Evolutionary conservation across 2,888 invertebrate species (phyloP), one percentile per base, ranked within the genome.

Genomic region (Exephanes ischioxanthus): DNA sequence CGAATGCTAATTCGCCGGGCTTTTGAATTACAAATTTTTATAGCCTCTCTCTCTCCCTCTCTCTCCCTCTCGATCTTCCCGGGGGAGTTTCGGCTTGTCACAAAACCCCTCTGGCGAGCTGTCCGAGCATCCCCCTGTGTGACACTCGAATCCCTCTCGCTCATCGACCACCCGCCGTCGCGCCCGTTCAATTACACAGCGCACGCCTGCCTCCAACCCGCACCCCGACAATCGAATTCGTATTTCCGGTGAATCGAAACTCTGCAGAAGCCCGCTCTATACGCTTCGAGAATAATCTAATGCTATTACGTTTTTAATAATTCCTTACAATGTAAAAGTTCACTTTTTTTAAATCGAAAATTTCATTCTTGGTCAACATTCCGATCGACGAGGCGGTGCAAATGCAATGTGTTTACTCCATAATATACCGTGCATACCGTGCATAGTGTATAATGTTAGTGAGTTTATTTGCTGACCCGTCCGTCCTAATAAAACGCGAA

Each of bases 161-260:
- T 82, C 80, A 86, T 85, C 80, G 86, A 61, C 77, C 80, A 72
- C 70, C 84, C 84, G 80, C 81, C 68, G 77, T 80, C 82, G 85
- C 85, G 87, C 80, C 85, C 79, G 83, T 85, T 85, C 84, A 84
- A 84, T 86, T 85, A 85, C 76, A 84, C 83, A 76, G 33, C 80
- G 9, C 77, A 70, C 68, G 80, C 73, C 58, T 70, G 45, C 45
- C 45, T 45, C 14, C 45, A 1, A 0, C 41, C 41, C 11, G 30
- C 30, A 71, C 82, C 85, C 83, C 85, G 85, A 77, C 84, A 83
- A 88, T 88, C 86, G 84, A 83, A 88, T 88, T 87, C 78, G 87
- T 83, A 88, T 88, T 83, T 86, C 87, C 86, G 87, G 76, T 78
- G 61, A 79, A 81, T 75, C 77, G 78, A 86, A 85, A 84, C 82